A percentile compares a stretch with the other conserved stretches of the same genome.
These are phyloP conservation scores for Dunckerocampus dactyliophorus DNA, from an alignment of 2,113 vertebrate genomes.

Conservation along the genomic window DNA sequence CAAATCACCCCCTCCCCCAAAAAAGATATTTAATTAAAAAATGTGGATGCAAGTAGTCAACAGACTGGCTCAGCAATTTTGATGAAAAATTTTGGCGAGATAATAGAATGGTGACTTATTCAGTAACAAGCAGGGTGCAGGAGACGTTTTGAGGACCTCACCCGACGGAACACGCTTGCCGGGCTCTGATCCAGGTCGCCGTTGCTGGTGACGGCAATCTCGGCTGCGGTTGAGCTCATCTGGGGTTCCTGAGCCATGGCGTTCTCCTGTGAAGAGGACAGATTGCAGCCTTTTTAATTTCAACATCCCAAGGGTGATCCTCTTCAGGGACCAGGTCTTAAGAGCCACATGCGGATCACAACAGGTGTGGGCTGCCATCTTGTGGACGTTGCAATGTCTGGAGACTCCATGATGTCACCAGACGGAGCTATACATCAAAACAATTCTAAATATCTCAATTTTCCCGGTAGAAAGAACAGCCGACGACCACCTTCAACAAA, in stretches of 20 bases:
- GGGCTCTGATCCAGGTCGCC: slow-evolving; percentile 83
- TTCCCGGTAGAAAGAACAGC: not conserved
- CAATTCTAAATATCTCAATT: too few species aligned
- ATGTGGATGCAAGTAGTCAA: too few species aligned
- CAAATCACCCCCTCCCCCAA: too few species aligned
- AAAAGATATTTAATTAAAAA: too few species aligned
- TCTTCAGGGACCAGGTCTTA: not conserved
- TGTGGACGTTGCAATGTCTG: slow-evolving; percentile 24
- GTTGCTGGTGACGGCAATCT: slow-evolving; percentile 94
- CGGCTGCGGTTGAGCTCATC: slow-evolving; percentile 88
- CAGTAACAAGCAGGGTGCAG: too few species aligned
- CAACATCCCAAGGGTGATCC: not conserved
- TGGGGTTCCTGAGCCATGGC: slow-evolving; percentile 86
- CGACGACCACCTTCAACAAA: not conserved
- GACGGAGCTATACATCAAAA: not conserved
- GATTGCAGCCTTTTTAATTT: slow-evolving; percentile 19
- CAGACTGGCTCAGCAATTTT: too few species aligned
- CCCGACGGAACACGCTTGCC: slow-evolving; percentile 81
- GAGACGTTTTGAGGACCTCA: slow-evolving; percentile 49
- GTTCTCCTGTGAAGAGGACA: slow-evolving; percentile 60
- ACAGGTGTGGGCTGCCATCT: slow-evolving; percentile 39
- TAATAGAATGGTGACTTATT: too few species aligned
- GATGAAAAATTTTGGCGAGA: too few species aligned
- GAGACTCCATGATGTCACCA: not conserved
- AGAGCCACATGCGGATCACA: not conserved